These are phyloP conservation scores for Olivierus martensii DNA, from an alignment of 1,140 invertebrate genomes.

Conservation along the genomic window DNA sequence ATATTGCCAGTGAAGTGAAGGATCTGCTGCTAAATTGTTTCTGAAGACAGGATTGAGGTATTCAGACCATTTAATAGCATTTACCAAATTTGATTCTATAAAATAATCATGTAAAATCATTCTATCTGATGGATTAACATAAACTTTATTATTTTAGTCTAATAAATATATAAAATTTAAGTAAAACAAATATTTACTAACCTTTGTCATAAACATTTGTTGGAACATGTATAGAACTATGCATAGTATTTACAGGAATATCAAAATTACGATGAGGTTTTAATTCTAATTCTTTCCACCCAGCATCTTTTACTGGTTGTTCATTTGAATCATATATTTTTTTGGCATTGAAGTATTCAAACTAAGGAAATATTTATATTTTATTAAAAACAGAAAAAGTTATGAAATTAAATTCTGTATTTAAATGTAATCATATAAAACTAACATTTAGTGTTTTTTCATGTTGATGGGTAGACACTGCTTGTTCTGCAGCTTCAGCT, in stretches of 20 bases:
- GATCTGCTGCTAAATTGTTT: conserved; percentile 72
- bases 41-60: conserved; percentile 65
- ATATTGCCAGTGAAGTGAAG: conserved; percentile 86
- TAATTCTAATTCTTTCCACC: conserved; percentile 33
- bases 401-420: too few species aligned
- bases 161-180: too few species aligned
- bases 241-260: conserved; percentile 61
- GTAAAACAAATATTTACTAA: conserved; percentile 33
- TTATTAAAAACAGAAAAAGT: neutral
- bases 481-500: conserved; percentile 11
- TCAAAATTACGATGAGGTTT: conserved; percentile 63
- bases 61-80: conserved; percentile 75
- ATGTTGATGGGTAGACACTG: conserved; percentile 6
- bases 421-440: neutral
- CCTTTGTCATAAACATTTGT: conserved; percentile 83
- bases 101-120: conserved; percentile 1
- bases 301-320: conserved; percentile 1
- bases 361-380: neutral
- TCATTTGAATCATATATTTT: conserved; percentile 1
- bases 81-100: conserved; percentile 42
- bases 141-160: neutral
- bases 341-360: conserved; percentile 12
- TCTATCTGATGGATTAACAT: neutral
- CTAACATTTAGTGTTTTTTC: neutral
- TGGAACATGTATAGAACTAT: conserved; percentile 83